phyloP scores from a whole-genome alignment of 2,113 vertebrate species.

The Scartelaos histophorus region DNA sequence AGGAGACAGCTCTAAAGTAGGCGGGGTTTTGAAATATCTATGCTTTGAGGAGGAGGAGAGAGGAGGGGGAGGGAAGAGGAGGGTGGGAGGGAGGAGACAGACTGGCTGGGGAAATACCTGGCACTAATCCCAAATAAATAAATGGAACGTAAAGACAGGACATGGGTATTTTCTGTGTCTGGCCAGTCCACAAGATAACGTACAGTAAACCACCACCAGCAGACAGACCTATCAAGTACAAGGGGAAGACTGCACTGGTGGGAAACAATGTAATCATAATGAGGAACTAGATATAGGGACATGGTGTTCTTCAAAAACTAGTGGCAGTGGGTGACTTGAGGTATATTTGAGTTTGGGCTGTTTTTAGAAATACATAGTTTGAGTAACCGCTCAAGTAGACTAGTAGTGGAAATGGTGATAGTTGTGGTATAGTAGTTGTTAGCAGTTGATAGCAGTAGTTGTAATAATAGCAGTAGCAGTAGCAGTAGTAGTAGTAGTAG shows the following conservation, averaged over 20 bases:
- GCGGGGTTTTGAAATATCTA: constrained; percentile 28
- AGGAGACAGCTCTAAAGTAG: constrained; percentile 63
- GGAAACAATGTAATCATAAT: constrained; percentile 19
- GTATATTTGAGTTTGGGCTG: neutral
- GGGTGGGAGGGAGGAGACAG: constrained; percentile 58
- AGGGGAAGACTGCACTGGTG: constrained; percentile 14
- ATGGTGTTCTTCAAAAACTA: neutral
- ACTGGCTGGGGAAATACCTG: constrained; percentile 76
- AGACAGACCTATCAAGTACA: constrained; percentile 34
- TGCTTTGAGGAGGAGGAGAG: constrained; percentile 24
- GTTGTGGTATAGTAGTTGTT: too few relatives aligned
- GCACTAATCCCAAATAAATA: constrained; percentile 75
- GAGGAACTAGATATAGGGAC: constrained; percentile 29
- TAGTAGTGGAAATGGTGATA: too few relatives aligned
- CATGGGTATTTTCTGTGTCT: constrained; percentile 33
- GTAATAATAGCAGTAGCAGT: too few relatives aligned
- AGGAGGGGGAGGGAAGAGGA: constrained; percentile 49
- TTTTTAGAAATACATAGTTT: too few relatives aligned
- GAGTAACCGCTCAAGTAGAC: too few relatives aligned
- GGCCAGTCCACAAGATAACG: constrained; percentile 29
- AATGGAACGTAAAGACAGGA: constrained; percentile 30
- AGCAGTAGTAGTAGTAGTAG: too few relatives aligned
- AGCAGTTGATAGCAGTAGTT: too few relatives aligned
- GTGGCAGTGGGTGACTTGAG: neutral
- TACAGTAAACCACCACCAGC: constrained; percentile 17